A percentile compares a stretch with the other conserved stretches of the same genome.
These are phyloP conservation scores for Synanceia verrucosa DNA, from an alignment of 2,797 vertebrate species.

Conservation along the genomic window DNA sequence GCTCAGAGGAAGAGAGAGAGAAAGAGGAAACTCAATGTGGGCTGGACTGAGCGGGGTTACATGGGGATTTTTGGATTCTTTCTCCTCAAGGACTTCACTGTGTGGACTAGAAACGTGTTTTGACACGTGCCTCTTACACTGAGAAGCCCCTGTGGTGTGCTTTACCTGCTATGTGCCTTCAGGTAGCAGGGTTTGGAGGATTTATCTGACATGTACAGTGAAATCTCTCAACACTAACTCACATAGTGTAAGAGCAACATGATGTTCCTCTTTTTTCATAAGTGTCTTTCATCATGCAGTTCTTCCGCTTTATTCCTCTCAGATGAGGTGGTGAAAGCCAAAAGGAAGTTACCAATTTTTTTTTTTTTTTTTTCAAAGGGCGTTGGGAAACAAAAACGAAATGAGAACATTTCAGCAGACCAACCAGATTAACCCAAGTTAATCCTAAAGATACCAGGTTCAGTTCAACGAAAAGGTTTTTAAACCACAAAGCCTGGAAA, in stretches of 20 bases:
- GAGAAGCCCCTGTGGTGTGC: conserved; percentile 40
- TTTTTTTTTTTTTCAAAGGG: background rate
- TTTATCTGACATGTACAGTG: background rate
- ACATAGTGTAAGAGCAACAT: background rate
- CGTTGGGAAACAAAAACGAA: background rate
- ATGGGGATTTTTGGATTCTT: conserved; percentile 34
- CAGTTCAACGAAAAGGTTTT: background rate
- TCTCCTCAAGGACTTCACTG: conserved; percentile 42
- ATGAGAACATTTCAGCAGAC: too few species aligned
- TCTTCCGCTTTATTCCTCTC: background rate
- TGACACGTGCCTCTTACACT: conserved; percentile 43
- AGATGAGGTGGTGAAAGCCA: background rate
- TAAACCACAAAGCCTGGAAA: background rate
- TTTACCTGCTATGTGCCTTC: conserved; percentile 17
- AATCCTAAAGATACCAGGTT: too few species aligned
- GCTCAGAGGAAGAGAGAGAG: conserved; percentile 24
- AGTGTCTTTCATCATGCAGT: background rate
- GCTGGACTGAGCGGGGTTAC: conserved; percentile 24
- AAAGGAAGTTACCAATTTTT: background rate
- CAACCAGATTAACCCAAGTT: too few species aligned
- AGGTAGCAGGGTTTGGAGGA: conserved; percentile 12
- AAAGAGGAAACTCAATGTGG: conserved; percentile 20
- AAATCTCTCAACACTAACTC: background rate
- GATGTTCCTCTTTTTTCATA: background rate
- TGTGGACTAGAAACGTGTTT: conserved; percentile 56